Evolutionary conservation across 1,140 invertebrate species (phyloP).

Genomic region (Ceratoteleas bidentatus): DNA sequence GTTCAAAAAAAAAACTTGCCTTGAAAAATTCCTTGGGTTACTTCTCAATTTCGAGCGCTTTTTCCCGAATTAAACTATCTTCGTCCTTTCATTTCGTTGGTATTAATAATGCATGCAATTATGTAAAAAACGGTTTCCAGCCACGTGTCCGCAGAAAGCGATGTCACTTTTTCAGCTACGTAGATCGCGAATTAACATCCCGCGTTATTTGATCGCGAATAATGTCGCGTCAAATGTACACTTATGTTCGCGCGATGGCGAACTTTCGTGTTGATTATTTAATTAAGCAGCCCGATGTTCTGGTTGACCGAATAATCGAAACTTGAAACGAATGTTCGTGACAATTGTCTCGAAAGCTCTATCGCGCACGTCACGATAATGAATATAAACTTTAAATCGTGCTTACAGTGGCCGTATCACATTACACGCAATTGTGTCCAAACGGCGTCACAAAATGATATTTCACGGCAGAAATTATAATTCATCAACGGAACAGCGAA

Average conservation of each 20-base stretch:
- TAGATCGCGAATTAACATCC: not conserved
- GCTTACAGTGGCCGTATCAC: conserved; percentile 19
- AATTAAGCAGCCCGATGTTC: conserved; percentile 45
- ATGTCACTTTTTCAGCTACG: no score
- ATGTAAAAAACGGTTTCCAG: no score
- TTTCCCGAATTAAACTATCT: no score
- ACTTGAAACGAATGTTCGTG: conserved; percentile 48
- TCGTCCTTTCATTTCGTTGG: no score
- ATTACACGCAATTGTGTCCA: conserved; percentile 7
- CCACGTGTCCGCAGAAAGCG: no score
- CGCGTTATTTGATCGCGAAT: conserved; percentile 2
- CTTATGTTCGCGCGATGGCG: conserved; percentile 9
- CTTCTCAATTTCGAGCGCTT: no score
- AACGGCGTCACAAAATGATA: no score
- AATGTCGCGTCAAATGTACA: conserved; percentile 2
- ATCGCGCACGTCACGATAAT: conserved; percentile 23
- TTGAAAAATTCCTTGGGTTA: no score
- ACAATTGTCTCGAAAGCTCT: conserved; percentile 45
- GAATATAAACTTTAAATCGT: conserved; percentile 32
- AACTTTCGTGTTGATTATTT: conserved; percentile 44
- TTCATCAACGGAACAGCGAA: no score
- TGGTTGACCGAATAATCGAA: conserved; percentile 46
- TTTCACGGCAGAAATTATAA: no score
- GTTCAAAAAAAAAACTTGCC: no score
- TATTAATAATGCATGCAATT: no score